Percentiles rank a stretch among this genome's conserved stretches.
phyloP scores from a whole-genome alignment of 2,888 invertebrate genomes.

The Mesorhabditis sp. region DNA sequence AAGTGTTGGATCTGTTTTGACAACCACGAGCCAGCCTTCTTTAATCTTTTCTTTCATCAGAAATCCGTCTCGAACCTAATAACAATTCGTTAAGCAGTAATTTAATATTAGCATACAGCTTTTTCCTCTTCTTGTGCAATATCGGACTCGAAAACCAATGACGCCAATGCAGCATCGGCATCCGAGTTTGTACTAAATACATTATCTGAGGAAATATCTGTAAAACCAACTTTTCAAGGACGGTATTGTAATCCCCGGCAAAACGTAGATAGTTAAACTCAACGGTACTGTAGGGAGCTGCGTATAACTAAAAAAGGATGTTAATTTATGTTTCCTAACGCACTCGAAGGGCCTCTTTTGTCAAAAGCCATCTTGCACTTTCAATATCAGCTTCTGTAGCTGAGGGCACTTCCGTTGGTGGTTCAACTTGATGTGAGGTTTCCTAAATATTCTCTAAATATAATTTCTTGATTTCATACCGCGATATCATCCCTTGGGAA shows the following conservation, averaged over 20 bases:
- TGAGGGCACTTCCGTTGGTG: constrained; percentile 36
- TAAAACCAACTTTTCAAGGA: constrained; percentile 9
- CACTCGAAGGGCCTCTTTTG: constrained; percentile 34
- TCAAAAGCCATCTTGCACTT: constrained; percentile 46
- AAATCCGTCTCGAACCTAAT: constrained; percentile 19
- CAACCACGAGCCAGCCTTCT: constrained; percentile 39
- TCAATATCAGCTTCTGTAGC: constrained; percentile 32
- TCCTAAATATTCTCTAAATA: constrained; percentile 18
- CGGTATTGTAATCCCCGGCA: constrained; percentile 72
- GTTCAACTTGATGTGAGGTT: constrained; percentile 20
- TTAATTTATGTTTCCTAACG: not conserved
- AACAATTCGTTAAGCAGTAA: not conserved
- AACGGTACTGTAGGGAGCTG: constrained; percentile 75
- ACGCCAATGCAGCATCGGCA: constrained; percentile 31
- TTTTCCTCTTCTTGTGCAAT: constrained; percentile 48
- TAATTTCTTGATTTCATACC: constrained; percentile 17
- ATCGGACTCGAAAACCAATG: constrained; percentile 50
- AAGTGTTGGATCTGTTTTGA: constrained; percentile 43
- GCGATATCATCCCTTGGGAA: constrained; percentile 56
- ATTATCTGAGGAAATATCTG: not conserved
- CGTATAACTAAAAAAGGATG: constrained; percentile 28
- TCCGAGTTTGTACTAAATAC: constrained; percentile 25
- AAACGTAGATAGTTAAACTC: constrained; percentile 86
- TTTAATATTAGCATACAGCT: constrained; percentile 15
- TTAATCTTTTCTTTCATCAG: constrained; percentile 29